A percentile compares a stretch with the other conserved stretches of the same genome.
These are phyloP conservation scores for Cryptoblepharus egeriae DNA, from an alignment of 2,797 vertebrate species.

Conservation along the genomic window DNA sequence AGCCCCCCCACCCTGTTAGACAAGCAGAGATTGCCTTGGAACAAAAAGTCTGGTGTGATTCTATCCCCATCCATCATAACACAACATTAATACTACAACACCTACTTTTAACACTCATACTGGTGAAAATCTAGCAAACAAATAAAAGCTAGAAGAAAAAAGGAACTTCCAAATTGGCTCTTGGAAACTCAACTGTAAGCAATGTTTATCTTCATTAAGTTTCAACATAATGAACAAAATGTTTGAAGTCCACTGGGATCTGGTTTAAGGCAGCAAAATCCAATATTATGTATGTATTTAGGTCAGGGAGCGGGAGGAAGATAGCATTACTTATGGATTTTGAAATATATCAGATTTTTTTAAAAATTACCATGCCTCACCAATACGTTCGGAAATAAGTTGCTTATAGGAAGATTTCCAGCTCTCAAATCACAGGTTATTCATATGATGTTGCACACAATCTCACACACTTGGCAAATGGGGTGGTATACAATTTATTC, in stretches of 20 bases:
- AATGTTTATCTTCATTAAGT: not conserved
- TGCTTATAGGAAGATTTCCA: not conserved
- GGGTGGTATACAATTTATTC: not conserved
- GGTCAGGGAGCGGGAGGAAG: not conserved
- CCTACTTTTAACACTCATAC: conserved; percentile 18
- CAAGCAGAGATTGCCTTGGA: not conserved
- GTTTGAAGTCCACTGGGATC: not conserved
- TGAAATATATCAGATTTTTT: conserved; percentile 14
- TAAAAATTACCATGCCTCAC: not conserved
- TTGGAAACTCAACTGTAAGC: conserved; percentile 34
- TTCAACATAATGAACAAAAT: not conserved
- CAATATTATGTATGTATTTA: not conserved
- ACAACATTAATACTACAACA: not conserved
- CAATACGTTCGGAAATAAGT: not conserved
- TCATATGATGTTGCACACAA: not conserved
- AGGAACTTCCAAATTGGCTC: not conserved
- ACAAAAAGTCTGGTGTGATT: not conserved
- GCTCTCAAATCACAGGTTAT: not conserved
- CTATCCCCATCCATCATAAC: not conserved
- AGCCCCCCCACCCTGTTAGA: not conserved
- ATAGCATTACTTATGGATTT: not conserved
- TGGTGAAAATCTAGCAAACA: conserved; percentile 15
- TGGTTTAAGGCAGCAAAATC: conserved; percentile 11
- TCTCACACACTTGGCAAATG: not conserved
- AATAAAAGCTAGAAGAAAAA: conserved; percentile 3